Evolutionary conservation across 2,113 vertebrate genomes (phyloP), one percentile per base, ranked within the genome.

Genomic region (Cottus gobio): DNA sequence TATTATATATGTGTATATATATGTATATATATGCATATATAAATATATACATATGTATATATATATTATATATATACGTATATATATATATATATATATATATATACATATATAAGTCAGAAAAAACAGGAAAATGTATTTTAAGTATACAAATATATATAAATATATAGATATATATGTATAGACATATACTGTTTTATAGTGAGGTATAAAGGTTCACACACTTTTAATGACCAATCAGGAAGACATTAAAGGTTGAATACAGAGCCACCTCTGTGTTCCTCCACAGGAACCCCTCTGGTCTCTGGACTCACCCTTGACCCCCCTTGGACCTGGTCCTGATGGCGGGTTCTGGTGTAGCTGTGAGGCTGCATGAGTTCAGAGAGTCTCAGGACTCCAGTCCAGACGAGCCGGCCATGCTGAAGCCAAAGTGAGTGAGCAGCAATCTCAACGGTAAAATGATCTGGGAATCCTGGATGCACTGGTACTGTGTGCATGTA

Each of bases 311-410:
- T 61, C 39, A 11, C 2, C 20, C 9, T 24, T 20, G 8, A n/a
- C 20, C 34, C 16, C 16, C 50, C 44, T 22, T 12, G 15, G 68
- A 61, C 46, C 54, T 5, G 7, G 11, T 54, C 10, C 52, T 0
- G 48, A 93, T 94, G 93, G 85, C 92, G 0, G 93, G 93, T 65
- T 24, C 87, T 4, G 91, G 92, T 15, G 64, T 84, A 0, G 92
- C 93, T 60, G 22, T 94, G 65, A 77, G 91, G 70, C 86, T 94
- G 18, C 92, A 93, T 28, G 91, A 91, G 54, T 93, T 93, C 86
- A 93, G 87, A 85, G 62, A 86, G 65, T 48, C 64, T 69, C 67
- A 30, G 31, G 75, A 75, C 50, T 65, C 28, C 30, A 52, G 54
- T 28, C 42, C 36, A 0, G 24, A 66, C 4, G 26, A 34, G 66